Percentiles rank a stretch among this genome's conserved stretches.
Conservation (phyloP, 2,797 vertebrate species). For the Lagodon rhomboides region DNA sequence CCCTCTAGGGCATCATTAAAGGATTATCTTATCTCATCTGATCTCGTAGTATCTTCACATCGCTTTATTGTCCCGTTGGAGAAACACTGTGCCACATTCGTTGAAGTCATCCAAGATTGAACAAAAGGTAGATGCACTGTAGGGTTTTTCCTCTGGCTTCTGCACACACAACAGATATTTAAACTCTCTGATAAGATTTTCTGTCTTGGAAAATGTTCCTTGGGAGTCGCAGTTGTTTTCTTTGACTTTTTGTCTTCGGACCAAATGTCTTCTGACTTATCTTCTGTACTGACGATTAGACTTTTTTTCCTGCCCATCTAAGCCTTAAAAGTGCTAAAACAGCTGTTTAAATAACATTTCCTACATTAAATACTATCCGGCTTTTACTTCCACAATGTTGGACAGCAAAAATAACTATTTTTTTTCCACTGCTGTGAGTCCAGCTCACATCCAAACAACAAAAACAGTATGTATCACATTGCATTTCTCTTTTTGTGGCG, state of each 20-base stretch:
- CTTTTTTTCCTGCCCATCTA: background rate
- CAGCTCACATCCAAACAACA: constrained; percentile 20
- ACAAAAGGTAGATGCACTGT: background rate
- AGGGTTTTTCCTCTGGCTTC: background rate
- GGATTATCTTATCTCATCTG: background rate
- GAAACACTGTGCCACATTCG: background rate
- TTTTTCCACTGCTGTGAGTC: constrained; percentile 9
- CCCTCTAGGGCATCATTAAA: background rate
- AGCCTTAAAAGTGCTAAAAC: background rate
- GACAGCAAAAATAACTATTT: constrained; percentile 10
- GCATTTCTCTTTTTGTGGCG: constrained; percentile 29
- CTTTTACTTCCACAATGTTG: constrained; percentile 27
- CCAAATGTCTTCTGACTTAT: constrained; percentile 13
- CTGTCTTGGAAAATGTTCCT: background rate
- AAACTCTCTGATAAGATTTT: background rate
- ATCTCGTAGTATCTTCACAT: background rate
- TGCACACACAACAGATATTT: background rate
- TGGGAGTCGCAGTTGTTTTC: background rate
- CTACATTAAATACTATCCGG: background rate
- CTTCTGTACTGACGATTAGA: constrained; percentile 16
- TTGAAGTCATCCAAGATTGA: background rate
- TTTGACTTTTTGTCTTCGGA: constrained; percentile 3
- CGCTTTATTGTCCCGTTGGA: background rate
- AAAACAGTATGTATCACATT: constrained; percentile 13
- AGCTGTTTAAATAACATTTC: constrained; percentile 1